Evolutionary conservation across 2,888 invertebrate genomes (phyloP), one percentile per base, ranked within the genome.

Genomic region (Dicyrtoma fusca): DNA sequence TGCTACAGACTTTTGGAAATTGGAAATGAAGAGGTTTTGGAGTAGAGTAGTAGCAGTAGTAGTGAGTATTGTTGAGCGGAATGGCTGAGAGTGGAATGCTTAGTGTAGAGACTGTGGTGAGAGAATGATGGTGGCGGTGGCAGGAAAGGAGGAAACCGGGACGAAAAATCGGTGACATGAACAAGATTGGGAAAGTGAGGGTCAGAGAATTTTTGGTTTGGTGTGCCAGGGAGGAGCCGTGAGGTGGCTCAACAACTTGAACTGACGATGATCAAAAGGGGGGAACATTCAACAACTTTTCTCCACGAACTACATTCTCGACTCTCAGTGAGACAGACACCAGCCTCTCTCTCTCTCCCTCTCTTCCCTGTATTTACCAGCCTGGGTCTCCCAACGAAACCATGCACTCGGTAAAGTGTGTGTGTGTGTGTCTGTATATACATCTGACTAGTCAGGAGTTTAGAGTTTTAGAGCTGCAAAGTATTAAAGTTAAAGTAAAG

Each of bases 91-190:
- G 26, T 61, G 61, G 61, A 61, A 61, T 61, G 61, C 26, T 61
- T 34, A 61, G 26, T 34, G 61, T 61, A n/a, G 61, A 42, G 42
- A 61, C 42, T 34, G 19, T 44, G 42, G 25, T 17, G 1, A 61
- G 25, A 61, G 61, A 61, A 61, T 61, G 61, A 61, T 61, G 61
- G 61, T 61, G 61, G 61, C 42, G 42, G 61, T 42, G 61, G 61
- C 61, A 61, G 61, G 42, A 61, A 61, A 42, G 42, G 42, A 61
- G 61, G 17, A 25, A 61, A 61, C 61, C 61, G 61, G 61, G 61
- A 61, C 61, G 61, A 25, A 61, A 49, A 49, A 49, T 49, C 34
- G 34, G 34, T 34, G 34, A 34, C 34, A 34, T 34, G 34, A 34
- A 34, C 34, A 34, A 34, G 34, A 42, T 42, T 61, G 61, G 44